A percentile compares a stretch with the other conserved stretches of the same genome.
phyloP scores from a whole-genome alignment of 2,888 invertebrate genomes.

The Microchrysa polita region DNA sequence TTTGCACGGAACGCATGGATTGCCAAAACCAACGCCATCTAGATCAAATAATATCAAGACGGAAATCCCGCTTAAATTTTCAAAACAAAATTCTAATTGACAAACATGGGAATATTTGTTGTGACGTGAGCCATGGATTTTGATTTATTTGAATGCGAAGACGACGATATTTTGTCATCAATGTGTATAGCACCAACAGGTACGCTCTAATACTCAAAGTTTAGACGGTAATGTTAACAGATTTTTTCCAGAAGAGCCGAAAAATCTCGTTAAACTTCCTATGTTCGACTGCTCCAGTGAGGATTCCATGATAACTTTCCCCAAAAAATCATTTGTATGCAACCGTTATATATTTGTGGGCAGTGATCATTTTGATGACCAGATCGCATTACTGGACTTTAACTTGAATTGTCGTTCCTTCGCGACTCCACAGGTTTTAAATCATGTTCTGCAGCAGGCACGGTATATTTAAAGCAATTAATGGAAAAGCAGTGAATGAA shows the following conservation, averaged over 20 bases:
- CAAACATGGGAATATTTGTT: too few species aligned
- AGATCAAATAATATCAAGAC: too few species aligned
- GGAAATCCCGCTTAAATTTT: too few species aligned
- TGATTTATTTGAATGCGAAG: constrained; percentile 62
- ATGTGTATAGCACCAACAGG: constrained; percentile 57
- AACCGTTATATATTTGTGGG: constrained; percentile 54
- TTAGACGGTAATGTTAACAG: not conserved
- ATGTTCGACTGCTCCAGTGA: constrained; percentile 60
- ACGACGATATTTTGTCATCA: constrained; percentile 59
- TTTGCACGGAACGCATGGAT: too few species aligned
- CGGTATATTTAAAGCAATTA: constrained; percentile 54
- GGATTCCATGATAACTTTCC: constrained; percentile 56
- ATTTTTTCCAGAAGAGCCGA: constrained; percentile 12
- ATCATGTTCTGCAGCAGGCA: constrained; percentile 56
- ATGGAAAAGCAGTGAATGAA: not conserved
- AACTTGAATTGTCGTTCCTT: constrained; percentile 55
- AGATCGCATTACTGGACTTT: constrained; percentile 53
- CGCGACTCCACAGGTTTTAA: constrained; percentile 47
- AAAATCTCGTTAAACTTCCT: constrained; percentile 54
- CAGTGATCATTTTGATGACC: constrained; percentile 45
- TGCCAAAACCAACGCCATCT: too few species aligned
- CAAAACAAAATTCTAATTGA: too few species aligned
- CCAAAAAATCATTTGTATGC: constrained; percentile 56
- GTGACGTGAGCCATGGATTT: constrained; percentile 59
- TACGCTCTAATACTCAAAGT: constrained; percentile 42